phyloP scores from a whole-genome alignment of 2,888 invertebrate genomes.

The Crocallis elinguaria region DNA sequence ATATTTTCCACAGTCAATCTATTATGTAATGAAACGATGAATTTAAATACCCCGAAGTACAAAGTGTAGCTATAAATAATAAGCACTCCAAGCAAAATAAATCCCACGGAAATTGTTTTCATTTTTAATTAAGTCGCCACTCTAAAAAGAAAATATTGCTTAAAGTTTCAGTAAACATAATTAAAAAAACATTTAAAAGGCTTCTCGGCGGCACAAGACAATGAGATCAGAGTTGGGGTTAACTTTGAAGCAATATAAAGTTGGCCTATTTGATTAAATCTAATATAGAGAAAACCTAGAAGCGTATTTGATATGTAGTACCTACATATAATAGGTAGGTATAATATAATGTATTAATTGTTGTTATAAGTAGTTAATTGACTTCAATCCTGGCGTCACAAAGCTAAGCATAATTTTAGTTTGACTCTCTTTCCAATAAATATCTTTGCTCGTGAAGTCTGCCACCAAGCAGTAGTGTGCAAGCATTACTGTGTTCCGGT shows the following conservation, averaged over 20 bases:
- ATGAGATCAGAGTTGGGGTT: conserved; percentile 38
- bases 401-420: no score
- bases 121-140: conserved; percentile 27
- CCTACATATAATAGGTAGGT: no score
- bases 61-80: conserved; percentile 28
- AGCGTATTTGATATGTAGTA: no score
- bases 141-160: conserved; percentile 38
- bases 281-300: background rate
- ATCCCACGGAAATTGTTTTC: conserved; percentile 8
- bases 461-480: no score
- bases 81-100: conserved; percentile 18
- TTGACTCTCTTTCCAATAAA: no score
- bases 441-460: no score
- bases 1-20: no score
- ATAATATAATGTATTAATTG: no score
- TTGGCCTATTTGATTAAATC: conserved; percentile 19
- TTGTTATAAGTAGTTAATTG: no score
- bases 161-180: conserved; percentile 49
- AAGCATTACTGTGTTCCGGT: no score
- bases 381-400: no score
- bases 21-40: no score
- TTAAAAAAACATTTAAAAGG: conserved; percentile 60
- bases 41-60: background rate
- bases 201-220: conserved; percentile 46
- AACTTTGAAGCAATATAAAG: conserved; percentile 26